phyloP scores from a whole-genome alignment of 2,888 invertebrate species.

The Campoletis raptor region DNA sequence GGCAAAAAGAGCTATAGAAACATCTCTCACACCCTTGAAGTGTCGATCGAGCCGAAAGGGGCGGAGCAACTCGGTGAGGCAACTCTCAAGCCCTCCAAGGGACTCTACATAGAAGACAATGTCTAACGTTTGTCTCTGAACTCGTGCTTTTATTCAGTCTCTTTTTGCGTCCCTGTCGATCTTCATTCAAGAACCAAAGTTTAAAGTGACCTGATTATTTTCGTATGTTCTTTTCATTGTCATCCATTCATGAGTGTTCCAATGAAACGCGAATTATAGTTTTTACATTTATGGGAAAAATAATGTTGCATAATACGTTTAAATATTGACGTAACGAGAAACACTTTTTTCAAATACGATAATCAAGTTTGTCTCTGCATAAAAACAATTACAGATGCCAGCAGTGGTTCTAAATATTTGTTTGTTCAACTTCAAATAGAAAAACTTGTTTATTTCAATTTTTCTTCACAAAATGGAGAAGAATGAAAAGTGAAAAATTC shows the following conservation, averaged over 20 bases:
- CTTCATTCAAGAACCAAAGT: background rate
- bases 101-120: slow-evolving; percentile 18
- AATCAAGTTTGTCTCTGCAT: background rate
- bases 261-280: background rate
- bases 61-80: slow-evolving; percentile 23
- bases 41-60: slow-evolving; percentile 26
- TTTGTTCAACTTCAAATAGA: background rate
- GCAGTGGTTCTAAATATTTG: background rate
- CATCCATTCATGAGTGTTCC: background rate
- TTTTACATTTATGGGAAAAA: background rate
- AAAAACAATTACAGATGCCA: background rate
- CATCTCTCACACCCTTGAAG: background rate
- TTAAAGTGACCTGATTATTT: slow-evolving; percentile 21
- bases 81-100: slow-evolving; percentile 34
- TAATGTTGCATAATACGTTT: background rate
- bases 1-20: slow-evolving; percentile 13
- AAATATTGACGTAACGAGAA: background rate
- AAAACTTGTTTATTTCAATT: background rate
- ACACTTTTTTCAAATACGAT: background rate
- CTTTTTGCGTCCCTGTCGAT: slow-evolving; percentile 2
- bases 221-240: background rate
- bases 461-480: background rate
- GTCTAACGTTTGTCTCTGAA: slow-evolving; percentile 7
- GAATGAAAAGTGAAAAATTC: background rate
- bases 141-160: slow-evolving; percentile 24